phyloP scores from a whole-genome alignment of 1,140 invertebrate species.

The Pteromalus puparum region DNA sequence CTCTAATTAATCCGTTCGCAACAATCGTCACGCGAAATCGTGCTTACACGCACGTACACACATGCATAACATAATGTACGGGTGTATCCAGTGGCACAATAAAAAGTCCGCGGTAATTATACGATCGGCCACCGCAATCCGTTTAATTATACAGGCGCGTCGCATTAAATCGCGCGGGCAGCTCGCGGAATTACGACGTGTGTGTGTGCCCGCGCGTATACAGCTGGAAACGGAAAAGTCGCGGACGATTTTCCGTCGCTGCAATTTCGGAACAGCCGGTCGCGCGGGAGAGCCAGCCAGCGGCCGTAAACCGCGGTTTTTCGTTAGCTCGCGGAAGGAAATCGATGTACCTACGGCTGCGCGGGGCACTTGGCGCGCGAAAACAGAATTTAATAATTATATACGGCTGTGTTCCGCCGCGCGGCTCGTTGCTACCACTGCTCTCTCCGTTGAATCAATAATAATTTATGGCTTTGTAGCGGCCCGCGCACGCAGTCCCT shows the following conservation, averaged over 20 bases:
- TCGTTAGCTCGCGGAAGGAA: slow-evolving; percentile 6
- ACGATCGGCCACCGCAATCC: not conserved
- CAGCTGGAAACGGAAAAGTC: too few relatives aligned
- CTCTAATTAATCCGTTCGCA: slow-evolving; percentile 40
- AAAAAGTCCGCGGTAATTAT: not conserved
- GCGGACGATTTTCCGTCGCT: too few relatives aligned
- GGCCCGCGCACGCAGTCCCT: not conserved
- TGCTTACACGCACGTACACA: not conserved
- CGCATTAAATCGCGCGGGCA: not conserved
- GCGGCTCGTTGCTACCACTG: not conserved
- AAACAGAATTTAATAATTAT: slow-evolving; percentile 52
- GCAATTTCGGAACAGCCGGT: not conserved
- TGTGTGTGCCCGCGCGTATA: too few relatives aligned
- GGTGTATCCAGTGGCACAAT: too few relatives aligned
- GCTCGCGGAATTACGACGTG: too few relatives aligned
- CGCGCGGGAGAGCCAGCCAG: too few relatives aligned
- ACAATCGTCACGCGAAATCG: slow-evolving; percentile 34
- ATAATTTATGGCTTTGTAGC: slow-evolving; percentile 45
- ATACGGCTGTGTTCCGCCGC: slow-evolving; percentile 17
- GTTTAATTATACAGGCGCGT: not conserved
- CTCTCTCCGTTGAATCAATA: slow-evolving; percentile 35
- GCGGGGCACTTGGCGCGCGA: slow-evolving; percentile 31
- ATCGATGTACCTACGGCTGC: not conserved
- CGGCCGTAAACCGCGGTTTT: not conserved
- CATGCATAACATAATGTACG: too few relatives aligned